Conservation (phyloP, 2,113 vertebrate genomes). For the Archilochus colubris region DNA sequence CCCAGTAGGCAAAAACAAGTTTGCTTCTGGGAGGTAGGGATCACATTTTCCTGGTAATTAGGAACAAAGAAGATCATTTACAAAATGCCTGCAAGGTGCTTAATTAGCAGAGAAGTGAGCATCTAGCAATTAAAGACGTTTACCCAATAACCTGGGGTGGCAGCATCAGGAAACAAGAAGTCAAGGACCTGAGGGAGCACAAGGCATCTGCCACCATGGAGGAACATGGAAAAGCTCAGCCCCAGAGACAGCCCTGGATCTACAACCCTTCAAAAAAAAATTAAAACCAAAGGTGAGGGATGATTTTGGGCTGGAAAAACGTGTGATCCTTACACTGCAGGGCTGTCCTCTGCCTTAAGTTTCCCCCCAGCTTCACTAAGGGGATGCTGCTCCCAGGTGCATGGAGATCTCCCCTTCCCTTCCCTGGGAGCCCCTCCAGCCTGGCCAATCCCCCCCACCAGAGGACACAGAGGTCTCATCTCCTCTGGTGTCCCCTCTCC, state of each 20-base stretch:
- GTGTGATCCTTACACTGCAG: neutral
- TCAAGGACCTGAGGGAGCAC: fast-evolving
- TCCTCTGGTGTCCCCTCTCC: neutral
- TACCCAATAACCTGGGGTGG: neutral
- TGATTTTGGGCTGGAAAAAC: neutral
- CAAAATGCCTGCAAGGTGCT: slow-evolving; percentile 43
- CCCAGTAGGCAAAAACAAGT: slow-evolving; percentile 16
- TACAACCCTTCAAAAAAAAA: too few relatives aligned
- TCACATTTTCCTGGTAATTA: slow-evolving; percentile 67
- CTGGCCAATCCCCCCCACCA: neutral
- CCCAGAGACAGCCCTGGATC: neutral
- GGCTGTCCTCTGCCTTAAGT: neutral
- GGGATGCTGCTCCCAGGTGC: fast-evolving
- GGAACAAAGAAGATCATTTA: slow-evolving; percentile 44
- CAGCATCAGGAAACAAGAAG: neutral
- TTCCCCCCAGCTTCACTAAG: neutral
- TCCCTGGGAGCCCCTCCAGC: neutral
- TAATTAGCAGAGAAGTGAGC: slow-evolving; percentile 61
- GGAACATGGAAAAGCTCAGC: neutral
- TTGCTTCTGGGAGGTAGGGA: slow-evolving; percentile 34
- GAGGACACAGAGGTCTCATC: neutral
- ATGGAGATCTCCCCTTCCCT: neutral
- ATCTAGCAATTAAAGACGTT: slow-evolving; percentile 13
- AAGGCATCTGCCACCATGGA: fast-evolving
- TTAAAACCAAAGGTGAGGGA: neutral